Percentiles rank a stretch among this genome's conserved stretches.
phyloP scores from a whole-genome alignment of 2,113 vertebrate genomes.

The Malurus elegans region DNA sequence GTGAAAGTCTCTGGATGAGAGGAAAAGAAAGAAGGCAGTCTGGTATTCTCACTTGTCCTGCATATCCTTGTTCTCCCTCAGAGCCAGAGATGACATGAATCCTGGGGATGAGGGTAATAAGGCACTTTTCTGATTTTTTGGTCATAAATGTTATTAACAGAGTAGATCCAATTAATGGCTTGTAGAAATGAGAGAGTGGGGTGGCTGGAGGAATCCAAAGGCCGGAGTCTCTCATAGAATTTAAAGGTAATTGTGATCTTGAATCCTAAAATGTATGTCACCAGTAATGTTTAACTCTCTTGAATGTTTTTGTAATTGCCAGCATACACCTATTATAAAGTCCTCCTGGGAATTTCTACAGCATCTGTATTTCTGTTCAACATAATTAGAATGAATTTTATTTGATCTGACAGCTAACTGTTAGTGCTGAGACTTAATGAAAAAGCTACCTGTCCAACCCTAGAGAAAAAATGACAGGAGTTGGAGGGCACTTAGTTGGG shows the following conservation, averaged over 20 bases:
- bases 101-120: not conserved
- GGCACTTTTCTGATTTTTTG: not conserved
- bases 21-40: not conserved
- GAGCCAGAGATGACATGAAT: not conserved
- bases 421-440: not conserved
- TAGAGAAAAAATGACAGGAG: not conserved
- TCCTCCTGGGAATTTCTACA: not conserved
- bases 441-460: not conserved
- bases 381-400: slow-evolving; percentile 25
- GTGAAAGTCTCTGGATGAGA: not conserved
- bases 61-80: not conserved
- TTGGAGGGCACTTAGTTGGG: not conserved
- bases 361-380: slow-evolving; percentile 29
- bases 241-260: not conserved
- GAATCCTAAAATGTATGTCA: not conserved
- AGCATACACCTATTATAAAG: not conserved
- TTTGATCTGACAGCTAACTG: slow-evolving; percentile 27
- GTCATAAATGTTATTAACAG: not conserved
- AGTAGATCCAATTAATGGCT: not conserved
- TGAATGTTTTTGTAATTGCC: not conserved
- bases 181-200: not conserved
- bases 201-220: not conserved
- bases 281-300: not conserved
- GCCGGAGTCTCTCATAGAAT: not conserved
- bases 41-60: not conserved